Conservation (phyloP, 2,113 vertebrate genomes). For the Tyto alba region DNA sequence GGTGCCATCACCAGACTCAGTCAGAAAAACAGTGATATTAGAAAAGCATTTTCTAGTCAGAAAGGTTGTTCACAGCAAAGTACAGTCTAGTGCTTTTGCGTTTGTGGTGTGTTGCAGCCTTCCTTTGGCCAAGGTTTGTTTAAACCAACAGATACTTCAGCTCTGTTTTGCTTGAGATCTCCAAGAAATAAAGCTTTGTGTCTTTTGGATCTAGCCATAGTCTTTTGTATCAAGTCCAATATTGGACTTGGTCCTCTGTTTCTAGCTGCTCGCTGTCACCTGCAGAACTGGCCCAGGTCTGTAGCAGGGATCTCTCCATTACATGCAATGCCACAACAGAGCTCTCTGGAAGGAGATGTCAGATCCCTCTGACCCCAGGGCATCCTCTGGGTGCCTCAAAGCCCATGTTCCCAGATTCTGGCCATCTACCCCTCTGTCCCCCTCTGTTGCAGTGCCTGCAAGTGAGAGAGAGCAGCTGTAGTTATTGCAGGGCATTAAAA, state of each 20-base stretch:
- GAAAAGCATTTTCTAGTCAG: neutral
- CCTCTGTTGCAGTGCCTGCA: neutral
- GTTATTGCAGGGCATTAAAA: neutral
- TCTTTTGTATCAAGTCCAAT: neutral
- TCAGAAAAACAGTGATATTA: neutral
- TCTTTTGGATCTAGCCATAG: neutral
- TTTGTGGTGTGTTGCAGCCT: neutral
- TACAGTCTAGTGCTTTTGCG: fast-evolving
- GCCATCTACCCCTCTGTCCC: neutral
- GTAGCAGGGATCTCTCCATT: neutral
- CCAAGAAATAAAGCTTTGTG: neutral
- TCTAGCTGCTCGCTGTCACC: neutral
- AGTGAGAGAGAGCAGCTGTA: neutral
- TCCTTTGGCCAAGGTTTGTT: neutral
- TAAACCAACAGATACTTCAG: neutral
- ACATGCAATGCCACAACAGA: neutral
- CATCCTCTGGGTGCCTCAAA: neutral
- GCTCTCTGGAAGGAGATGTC: neutral
- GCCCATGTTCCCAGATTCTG: neutral
- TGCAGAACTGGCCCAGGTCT: neutral
- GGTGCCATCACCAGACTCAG: neutral
- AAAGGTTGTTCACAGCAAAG: neutral
- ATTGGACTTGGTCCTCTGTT: neutral
- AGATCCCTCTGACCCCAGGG: neutral
- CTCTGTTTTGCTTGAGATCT: neutral